Evolutionary conservation across 2,113 vertebrate species (phyloP).

Genomic region (Oreochromis spilurus): DNA sequence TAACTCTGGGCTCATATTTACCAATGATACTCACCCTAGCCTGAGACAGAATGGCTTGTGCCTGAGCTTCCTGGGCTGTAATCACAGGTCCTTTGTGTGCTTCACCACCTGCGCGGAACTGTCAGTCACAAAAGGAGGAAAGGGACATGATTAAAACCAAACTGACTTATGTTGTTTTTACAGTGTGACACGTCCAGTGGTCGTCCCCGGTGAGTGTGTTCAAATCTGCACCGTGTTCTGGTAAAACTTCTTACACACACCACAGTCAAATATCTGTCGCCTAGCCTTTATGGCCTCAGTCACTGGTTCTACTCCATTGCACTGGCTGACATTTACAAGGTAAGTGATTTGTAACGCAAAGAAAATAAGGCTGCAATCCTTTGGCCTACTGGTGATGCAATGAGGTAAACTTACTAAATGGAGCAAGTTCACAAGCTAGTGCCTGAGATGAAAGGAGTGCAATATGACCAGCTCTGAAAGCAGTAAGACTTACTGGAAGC

Average conservation of each 20-base stretch:
- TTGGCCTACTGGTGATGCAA: conserved; percentile 24
- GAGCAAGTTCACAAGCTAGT: neutral
- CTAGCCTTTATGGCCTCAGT: conserved; percentile 30
- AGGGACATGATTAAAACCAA: conserved; percentile 21
- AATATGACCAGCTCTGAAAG: neutral
- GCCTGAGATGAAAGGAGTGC: conserved; percentile 3
- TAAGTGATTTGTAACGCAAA: conserved; percentile 59
- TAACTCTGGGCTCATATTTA: neutral
- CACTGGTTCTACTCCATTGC: conserved; percentile 54
- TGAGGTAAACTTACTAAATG: conserved; percentile 40
- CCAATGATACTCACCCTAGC: conserved; percentile 80
- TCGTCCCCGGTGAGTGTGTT: neutral
- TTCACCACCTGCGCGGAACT: conserved; percentile 94
- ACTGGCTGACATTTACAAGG: conserved; percentile 64
- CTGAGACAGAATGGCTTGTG: conserved; percentile 94
- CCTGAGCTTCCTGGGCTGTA: conserved; percentile 93
- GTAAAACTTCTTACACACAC: neutral
- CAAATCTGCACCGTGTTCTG: neutral
- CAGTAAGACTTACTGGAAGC: conserved; percentile 84
- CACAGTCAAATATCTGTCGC: conserved; percentile 22
- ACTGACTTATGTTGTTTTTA: conserved; percentile 10
- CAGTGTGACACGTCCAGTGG: neutral
- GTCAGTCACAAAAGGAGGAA: conserved; percentile 21
- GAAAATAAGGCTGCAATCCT: conserved; percentile 41
- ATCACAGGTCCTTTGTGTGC: conserved; percentile 89